Evolutionary conservation across 2,797 vertebrate species (phyloP), one percentile per base, ranked within the genome.

Genomic region (Myotis vivesi): DNA sequence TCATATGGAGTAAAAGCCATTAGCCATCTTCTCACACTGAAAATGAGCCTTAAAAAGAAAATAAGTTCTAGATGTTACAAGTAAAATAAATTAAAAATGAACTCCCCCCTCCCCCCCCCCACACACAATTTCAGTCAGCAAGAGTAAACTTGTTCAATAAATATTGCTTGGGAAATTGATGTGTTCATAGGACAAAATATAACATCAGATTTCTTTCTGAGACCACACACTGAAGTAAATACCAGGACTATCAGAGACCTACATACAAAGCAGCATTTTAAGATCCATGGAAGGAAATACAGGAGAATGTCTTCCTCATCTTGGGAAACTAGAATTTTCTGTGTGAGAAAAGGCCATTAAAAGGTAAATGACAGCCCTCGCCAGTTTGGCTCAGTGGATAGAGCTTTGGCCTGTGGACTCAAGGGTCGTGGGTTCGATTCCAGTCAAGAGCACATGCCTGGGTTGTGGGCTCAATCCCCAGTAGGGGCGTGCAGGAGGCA

Each of bases 311-410:
- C 25, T 64, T 64, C 62, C 16, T 38, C 30, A 33, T 83, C 64
- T 89, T 90, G 46, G 77, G 55, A 92, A 94, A 19, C n/a, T 59
- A 44, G 57, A 91, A 53, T 53, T 91, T 73, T 84, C 49, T 49
- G 20, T 19, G 66, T 51, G 53, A 82, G 69, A 55, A 81, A 44
- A 90, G 19, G 19, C 41, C 20, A 33, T 44, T 62, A 46, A 72
- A 92, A 83, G 28, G 44, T 73, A 69, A 75, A 73, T 22, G 30
- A 20, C 16, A 30, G 57, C 23, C 57, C 23, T 59, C 5, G 23
- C 10, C 4, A 0, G 10, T 59, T 59, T 59, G 11, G 57, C 57
- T 59, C 25, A 59, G 57, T 59, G 57, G 57, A 59, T 28, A 59
- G 57, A 59, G 10, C 57, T 28, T 28, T 59, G 57, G 57, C 57